These are phyloP conservation scores for Pluvianellus socialis DNA, from an alignment of 2,113 vertebrate species.

Conservation along the genomic window DNA sequence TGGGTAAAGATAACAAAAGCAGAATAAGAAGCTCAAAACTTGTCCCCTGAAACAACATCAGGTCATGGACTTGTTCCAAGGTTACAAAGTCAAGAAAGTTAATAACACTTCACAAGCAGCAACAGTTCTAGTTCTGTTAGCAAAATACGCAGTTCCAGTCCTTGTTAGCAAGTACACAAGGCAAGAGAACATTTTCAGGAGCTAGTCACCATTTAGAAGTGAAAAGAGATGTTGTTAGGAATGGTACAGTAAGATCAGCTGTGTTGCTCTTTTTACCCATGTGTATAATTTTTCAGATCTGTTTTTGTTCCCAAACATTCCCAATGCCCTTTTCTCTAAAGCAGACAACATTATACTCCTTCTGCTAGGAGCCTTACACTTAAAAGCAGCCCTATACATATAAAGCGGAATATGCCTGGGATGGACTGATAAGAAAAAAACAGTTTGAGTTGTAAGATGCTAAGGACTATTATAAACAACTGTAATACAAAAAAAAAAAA, in stretches of 20 bases:
- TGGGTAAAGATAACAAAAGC: not conserved
- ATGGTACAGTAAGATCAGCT: not conserved
- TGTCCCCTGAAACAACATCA: not conserved
- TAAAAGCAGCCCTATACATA: not conserved
- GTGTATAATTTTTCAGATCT: not conserved
- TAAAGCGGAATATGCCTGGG: not conserved
- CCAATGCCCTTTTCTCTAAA: not conserved
- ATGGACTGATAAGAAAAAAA: not conserved
- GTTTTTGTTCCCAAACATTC: not conserved
- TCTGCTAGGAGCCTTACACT: not conserved
- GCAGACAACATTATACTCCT: not conserved
- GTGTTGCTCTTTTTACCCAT: not conserved
- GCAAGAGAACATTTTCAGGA: not conserved
- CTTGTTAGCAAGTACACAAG: not conserved
- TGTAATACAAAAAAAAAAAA: not conserved
- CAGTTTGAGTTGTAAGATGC: not conserved
- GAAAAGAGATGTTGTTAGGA: slow-evolving; percentile 1
- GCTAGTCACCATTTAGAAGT: not conserved
- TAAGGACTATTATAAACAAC: not conserved
- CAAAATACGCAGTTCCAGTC: not conserved
- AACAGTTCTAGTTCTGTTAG: not conserved
- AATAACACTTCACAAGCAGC: not conserved
- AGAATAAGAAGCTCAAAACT: not conserved
- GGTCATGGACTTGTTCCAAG: not conserved
- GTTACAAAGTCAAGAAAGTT: not conserved